These are phyloP conservation scores for Labeo rohita DNA, from an alignment of 2,113 vertebrate genomes.

Conservation along the genomic window DNA sequence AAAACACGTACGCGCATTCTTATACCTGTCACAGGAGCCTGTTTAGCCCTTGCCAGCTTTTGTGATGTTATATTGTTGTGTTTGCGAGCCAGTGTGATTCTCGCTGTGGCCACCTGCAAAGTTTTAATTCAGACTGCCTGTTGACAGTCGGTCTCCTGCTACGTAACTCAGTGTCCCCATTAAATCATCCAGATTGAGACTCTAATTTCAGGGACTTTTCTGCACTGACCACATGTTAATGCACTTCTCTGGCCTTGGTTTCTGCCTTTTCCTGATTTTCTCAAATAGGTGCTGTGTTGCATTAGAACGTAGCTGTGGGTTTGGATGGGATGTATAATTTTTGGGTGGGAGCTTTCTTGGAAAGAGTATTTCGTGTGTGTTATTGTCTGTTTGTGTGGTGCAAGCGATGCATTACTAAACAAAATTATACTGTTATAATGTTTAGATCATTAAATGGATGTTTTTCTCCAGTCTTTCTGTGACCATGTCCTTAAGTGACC, in stretches of 20 bases:
- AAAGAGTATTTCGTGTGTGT: background rate
- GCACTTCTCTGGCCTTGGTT: background rate
- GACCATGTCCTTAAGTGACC: slow-evolving; percentile 19
- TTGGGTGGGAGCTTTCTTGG: background rate
- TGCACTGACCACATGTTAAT: slow-evolving; percentile 23
- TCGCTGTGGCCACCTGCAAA: background rate
- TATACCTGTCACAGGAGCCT: background rate
- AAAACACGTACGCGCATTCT: background rate
- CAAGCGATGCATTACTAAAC: background rate
- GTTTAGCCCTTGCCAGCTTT: background rate
- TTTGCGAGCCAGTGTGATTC: slow-evolving; percentile 18
- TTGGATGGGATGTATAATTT: slow-evolving; percentile 31
- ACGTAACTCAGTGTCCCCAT: slow-evolving; percentile 8
- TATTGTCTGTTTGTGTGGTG: slow-evolving; percentile 10
- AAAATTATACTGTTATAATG: background rate
- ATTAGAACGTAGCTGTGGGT: slow-evolving; percentile 27
- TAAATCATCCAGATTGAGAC: background rate
- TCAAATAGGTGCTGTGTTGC: background rate
- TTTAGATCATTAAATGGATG: background rate
- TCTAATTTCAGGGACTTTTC: slow-evolving; percentile 4
- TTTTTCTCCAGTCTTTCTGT: background rate
- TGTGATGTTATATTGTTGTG: slow-evolving; percentile 32
- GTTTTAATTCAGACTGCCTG: background rate
- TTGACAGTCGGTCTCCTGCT: background rate
- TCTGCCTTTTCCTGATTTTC: background rate